Base-by-base conservation (phyloP, 2,113 vertebrate genomes). In the Pedetes capensis region DNA sequence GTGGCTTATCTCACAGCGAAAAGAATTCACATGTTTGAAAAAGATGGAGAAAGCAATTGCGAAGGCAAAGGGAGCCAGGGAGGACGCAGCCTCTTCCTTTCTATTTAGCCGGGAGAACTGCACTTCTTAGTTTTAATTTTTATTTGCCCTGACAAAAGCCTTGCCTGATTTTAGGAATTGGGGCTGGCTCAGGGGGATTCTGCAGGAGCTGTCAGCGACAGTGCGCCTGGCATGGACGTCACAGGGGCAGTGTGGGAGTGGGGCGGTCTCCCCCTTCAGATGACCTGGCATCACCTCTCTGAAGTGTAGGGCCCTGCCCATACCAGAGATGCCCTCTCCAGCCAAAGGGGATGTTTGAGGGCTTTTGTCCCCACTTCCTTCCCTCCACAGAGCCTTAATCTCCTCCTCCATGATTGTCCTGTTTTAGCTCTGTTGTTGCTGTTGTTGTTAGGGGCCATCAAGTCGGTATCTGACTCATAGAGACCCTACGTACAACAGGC, bases 201-300 rank as follows among this genome's bases (percentile, higher is more conserved):
- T 23, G n/a, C 25, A 14, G 16, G 34, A 7, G 32, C 37, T 27
- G 23, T 17, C 44, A 51, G 22, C 17, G 49, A 8, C 42, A n/a
- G 10, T 9, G 7, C 44, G 44, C 11, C 68, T 10, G 22, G 39
- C 4, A 23, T 1, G 12, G 27, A 7, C 2, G 61, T 39, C 72
- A 1, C 34, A 1, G 44, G n/a, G 14, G 23, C 5, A 2, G 44
- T n/a, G n/a, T n/a, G 63, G 4, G 7, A 17, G 11, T 9, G 25
- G 8, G 6, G 25, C 23, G 10, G 12, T 12, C 22, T 49, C n/a
- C 39, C 3, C 34, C 12, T 71, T 37, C 37, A 37, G 29, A 23
- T 4, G 47, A 53, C 27, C 12, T 74, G 22, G 37, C 39, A 0
- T 18, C 8, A n/a, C 22, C 5, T 16, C 66, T 23, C 59, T 34